A percentile compares a stretch with the other conserved stretches of the same genome.
phyloP scores from a whole-genome alignment of 2,797 vertebrate species.

The Pangasius macronema region DNA sequence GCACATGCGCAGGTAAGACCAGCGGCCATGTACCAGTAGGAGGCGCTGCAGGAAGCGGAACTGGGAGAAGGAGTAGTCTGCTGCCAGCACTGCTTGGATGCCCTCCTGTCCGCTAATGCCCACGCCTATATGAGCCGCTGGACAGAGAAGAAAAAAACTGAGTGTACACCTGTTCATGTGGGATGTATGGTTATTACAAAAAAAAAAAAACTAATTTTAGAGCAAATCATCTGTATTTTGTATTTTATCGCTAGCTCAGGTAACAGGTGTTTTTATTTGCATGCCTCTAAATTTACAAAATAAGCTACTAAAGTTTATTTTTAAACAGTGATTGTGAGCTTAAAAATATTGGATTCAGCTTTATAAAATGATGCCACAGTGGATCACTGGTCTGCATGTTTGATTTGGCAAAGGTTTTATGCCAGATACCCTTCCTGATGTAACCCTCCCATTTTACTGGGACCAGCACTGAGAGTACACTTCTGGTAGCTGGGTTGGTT shows the following conservation, averaged over 20 bases:
- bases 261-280: neutral
- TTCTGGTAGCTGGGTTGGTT: no score
- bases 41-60: conserved; percentile 94
- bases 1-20: conserved; percentile 97
- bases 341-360: neutral
- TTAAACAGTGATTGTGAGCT: neutral
- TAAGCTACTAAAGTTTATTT: neutral
- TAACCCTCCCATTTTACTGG: no score
- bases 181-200: neutral
- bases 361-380: neutral
- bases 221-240: neutral
- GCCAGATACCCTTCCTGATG: no score
- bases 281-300: neutral
- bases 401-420: no score
- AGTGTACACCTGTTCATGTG: neutral
- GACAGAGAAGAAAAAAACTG: neutral
- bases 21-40: conserved; percentile 92
- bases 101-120: conserved; percentile 96
- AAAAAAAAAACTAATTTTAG: no score
- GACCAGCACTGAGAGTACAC: no score
- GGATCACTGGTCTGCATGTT: no score
- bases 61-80: conserved; percentile 94
- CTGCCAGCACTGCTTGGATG: conserved; percentile 91
- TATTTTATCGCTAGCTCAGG: neutral
- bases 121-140: conserved; percentile 92